Conservation (phyloP, 1,140 invertebrate genomes). For the Psix sp. region DNA sequence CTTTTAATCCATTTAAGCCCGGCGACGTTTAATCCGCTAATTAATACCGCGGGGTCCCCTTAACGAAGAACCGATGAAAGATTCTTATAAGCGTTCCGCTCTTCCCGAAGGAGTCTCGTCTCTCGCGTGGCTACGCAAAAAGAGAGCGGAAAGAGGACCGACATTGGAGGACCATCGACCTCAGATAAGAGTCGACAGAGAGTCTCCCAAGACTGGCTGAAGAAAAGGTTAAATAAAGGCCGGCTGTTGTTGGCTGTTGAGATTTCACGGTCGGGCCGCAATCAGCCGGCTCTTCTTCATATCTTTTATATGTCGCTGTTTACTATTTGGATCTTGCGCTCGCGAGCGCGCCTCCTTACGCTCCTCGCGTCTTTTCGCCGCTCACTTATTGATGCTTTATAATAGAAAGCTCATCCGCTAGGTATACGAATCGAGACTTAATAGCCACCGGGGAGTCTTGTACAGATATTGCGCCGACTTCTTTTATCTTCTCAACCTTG, state of each 20-base stretch:
- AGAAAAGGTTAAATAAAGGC: slow-evolving; percentile 77
- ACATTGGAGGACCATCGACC: slow-evolving; percentile 72
- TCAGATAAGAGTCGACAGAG: slow-evolving; percentile 66
- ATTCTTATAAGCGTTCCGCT: slow-evolving; percentile 61
- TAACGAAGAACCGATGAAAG: slow-evolving; percentile 63
- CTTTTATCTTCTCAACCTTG: no score
- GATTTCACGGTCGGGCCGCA: slow-evolving; percentile 66
- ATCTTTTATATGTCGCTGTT: slow-evolving; percentile 76
- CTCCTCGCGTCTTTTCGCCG: slow-evolving; percentile 33
- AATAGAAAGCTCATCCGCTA: slow-evolving; percentile 42
- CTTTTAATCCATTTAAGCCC: slow-evolving; percentile 66
- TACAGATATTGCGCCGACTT: slow-evolving; percentile 16
- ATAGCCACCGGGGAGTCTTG: slow-evolving; percentile 35
- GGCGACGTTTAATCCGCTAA: slow-evolving; percentile 69
- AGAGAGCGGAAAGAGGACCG: slow-evolving; percentile 42
- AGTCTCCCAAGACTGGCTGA: slow-evolving; percentile 71
- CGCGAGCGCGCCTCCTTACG: slow-evolving; percentile 24
- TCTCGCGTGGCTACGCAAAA: slow-evolving; percentile 59
- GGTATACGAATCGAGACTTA: slow-evolving; percentile 43
- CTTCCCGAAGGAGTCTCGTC: slow-evolving; percentile 56
- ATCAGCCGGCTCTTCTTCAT: slow-evolving; percentile 66
- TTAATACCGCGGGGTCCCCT: slow-evolving; percentile 66
- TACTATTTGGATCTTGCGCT: slow-evolving; percentile 74
- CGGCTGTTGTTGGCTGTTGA: slow-evolving; percentile 75
- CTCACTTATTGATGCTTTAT: slow-evolving; percentile 45